phyloP scores from a whole-genome alignment of 2,888 invertebrate genomes.

The Apantesis nais region DNA sequence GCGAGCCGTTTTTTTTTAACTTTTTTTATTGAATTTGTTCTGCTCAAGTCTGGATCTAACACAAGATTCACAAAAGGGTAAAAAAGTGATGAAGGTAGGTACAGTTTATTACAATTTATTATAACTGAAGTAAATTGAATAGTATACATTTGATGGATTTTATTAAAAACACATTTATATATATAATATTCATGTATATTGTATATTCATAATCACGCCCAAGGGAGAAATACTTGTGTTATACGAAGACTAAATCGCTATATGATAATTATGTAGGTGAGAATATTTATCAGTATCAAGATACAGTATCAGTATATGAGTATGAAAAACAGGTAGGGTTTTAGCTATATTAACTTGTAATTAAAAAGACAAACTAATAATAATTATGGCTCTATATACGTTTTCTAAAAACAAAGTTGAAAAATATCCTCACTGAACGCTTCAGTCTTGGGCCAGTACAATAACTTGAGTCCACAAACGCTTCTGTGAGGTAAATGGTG shows the following conservation, averaged over 20 bases:
- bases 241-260: background rate
- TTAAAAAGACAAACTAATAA: background rate
- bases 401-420: background rate
- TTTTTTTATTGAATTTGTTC: background rate
- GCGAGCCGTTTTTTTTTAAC: background rate
- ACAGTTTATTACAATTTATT: too few species aligned
- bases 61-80: too few species aligned
- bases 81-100: too few species aligned
- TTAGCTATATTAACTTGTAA: background rate
- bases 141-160: too few species aligned
- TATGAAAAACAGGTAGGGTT: background rate
- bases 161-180: too few species aligned
- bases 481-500: background rate
- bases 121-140: too few species aligned
- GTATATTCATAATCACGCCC: too few species aligned
- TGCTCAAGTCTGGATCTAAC: background rate
- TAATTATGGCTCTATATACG: background rate
- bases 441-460: background rate
- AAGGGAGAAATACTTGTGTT: background rate
- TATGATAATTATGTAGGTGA: background rate
- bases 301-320: too few species aligned
- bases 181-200: too few species aligned
- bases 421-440: slow-evolving; percentile 3
- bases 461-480: slow-evolving; percentile 9
- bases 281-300: background rate